Evolutionary conservation across 2,888 invertebrate genomes (phyloP), one percentile per base, ranked within the genome.

Genomic region (Heliconius charithonia): DNA sequence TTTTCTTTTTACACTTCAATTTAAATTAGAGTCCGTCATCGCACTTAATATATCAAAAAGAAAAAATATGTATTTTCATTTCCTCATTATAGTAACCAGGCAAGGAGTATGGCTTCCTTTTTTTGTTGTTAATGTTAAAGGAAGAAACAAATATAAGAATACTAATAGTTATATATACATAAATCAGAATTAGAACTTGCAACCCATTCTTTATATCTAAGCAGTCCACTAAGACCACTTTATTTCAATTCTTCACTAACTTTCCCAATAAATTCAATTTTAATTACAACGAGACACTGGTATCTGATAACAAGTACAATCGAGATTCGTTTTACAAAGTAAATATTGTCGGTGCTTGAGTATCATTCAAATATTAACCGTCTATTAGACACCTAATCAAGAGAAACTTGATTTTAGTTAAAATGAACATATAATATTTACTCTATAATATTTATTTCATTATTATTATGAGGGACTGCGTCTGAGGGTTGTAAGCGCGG

Each of bases 351-450:
- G 41, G 67, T 79, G n/a, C 75, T 37, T 71, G 51, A 37, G 72
- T 41, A 32, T 74, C 45, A 66, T 79, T 80, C 29, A 79, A 77
- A 76, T 79, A 74, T 79, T 77, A 72, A 79, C 75, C 75, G 75
- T 67, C 77, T 77, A 75, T 75, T 79, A 76, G 66, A 74, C 59
- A 66, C 63, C 32, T 76, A 75, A 79, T 79, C 59, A 79, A 79
- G 29, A 16, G 59, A 66, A 77, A 78, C 65, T 71, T 71, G 41
- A 56, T 67, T 37, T 66, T 59, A 70, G 45, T 65, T 51, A 51
- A 78, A 63, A 25, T 63, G 13, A 27, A 12, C 27, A 63, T 16
- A 63, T 51, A n/a, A n/a, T n/a, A n/a, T 51, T 51, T 22, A 51
- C 19, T 19, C 51, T 19, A 2, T 19, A 2, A 51, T 22, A 51